Evolutionary conservation across 2,797 vertebrate species (phyloP), one percentile per base, ranked within the genome.

Genomic region (Staurois parvus): DNA sequence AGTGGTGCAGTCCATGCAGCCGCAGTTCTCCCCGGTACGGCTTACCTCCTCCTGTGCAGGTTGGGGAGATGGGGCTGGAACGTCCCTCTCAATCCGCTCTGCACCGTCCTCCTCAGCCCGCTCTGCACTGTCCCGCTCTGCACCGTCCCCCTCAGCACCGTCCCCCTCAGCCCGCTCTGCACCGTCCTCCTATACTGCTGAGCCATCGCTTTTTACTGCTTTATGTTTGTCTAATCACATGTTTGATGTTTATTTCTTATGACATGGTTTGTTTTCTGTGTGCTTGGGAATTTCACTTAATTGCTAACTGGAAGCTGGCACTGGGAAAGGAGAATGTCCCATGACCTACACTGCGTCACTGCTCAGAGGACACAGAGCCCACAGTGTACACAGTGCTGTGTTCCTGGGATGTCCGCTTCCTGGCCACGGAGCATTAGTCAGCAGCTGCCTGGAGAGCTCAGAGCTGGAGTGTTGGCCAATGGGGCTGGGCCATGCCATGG

Each of bases 1-100:
- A n/a, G 40, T 87, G 85, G 85, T 83, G 82, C 81, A 79, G 76
- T 67, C 85, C 85, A 70, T 59, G 62, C 42, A 69, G 45, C 76
- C 72, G 76, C 85, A 72, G 76, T 66, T 82, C 8, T 4, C 81
- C 62, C 56, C 12, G 68, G 24, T 48, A 21, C 21, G 28, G n/a
- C 32, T 32, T 26, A 52, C 56, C n/a, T 59, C 9, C 45, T 81
- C 45, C 74, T 32, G 79, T 86, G 72, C 69, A 42, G 70, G 76
- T 66, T 70, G 48, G n/a, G 75, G 8, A 21, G 17, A 30, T n/a
- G 11, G 52, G 17, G 72, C 62, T 45, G 74, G 59, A 29, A 48
- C 72, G 72, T 81, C 72, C 62, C 78, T 11, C 13, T 15, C 32
- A 45, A 45, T 26, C 67, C 32, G 79, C 12, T 19, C 12, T 64